These are phyloP conservation scores for Eolophus roseicapilla DNA, from an alignment of 2,113 vertebrate genomes.

Conservation along the genomic window DNA sequence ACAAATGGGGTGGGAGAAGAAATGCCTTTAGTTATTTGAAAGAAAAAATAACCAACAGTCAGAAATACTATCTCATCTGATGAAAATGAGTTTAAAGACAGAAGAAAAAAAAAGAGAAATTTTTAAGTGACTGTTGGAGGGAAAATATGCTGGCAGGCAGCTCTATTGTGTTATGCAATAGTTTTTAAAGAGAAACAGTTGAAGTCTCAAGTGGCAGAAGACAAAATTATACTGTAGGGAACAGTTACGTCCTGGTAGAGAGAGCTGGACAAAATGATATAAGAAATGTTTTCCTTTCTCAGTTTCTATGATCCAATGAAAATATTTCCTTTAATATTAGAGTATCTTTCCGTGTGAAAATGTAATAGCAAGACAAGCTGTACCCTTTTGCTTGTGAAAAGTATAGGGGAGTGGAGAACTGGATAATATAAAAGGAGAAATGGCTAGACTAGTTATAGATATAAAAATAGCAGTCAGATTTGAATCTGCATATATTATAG, in stretches of 20 bases:
- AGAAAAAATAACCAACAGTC: neutral
- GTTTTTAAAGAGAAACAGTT: neutral
- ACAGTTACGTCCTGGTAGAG: neutral
- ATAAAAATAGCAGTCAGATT: constrained; percentile 10
- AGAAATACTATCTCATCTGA: neutral
- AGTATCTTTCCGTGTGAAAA: neutral
- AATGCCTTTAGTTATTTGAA: neutral
- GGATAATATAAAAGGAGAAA: neutral
- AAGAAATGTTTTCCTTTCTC: neutral
- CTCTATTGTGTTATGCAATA: neutral
- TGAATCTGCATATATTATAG: neutral
- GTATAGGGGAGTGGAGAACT: neutral
- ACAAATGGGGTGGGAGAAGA: neutral
- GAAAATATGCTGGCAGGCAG: neutral
- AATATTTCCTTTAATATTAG: neutral
- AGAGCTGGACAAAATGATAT: neutral
- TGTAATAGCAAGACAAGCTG: neutral
- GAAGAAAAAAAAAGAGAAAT: neutral
- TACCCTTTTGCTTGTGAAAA: neutral
- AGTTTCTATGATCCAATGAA: neutral
- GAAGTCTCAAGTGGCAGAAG: neutral
- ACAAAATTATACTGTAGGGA: neutral
- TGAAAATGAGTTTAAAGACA: neutral
- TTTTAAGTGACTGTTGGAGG: neutral
- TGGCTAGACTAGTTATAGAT: neutral